A percentile compares a stretch with the other conserved stretches of the same genome.
These are phyloP conservation scores for Spodoptera picta DNA, from an alignment of 2,888 invertebrate species.

Conservation along the genomic window DNA sequence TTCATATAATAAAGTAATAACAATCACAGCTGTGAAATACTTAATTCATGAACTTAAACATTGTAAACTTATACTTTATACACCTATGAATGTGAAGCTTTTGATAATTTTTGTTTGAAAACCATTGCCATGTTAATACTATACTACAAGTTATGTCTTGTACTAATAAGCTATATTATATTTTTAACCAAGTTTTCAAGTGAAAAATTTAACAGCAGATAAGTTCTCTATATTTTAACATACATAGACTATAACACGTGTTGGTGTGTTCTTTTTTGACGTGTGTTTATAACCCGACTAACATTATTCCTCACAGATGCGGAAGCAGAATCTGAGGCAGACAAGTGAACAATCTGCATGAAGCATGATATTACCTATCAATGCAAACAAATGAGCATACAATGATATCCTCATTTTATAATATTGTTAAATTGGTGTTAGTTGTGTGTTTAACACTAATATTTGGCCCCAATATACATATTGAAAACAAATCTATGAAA, in stretches of 20 bases:
- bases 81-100: too few relatives aligned
- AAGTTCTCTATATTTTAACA: too few relatives aligned
- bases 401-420: conserved; percentile 38
- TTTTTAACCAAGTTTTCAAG: too few relatives aligned
- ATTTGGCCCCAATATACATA: conserved; percentile 66
- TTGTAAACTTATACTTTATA: background rate
- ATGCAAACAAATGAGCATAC: conserved; percentile 38
- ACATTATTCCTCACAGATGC: conserved; percentile 67
- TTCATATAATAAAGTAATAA: background rate
- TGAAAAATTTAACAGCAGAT: too few relatives aligned
- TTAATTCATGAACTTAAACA: too few relatives aligned
- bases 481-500: conserved; percentile 36
- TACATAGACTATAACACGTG: too few relatives aligned
- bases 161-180: too few relatives aligned
- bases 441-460: conserved; percentile 55
- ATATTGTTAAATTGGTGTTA: conserved; percentile 63
- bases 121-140: conserved; percentile 1
- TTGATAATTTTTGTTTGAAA: background rate
- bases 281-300: conserved; percentile 59
- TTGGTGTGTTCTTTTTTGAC: conserved; percentile 15
- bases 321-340: conserved; percentile 48
- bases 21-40: too few relatives aligned
- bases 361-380: conserved; percentile 51
- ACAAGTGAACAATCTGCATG: conserved; percentile 64
- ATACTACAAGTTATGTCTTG: too few relatives aligned